phyloP scores from a whole-genome alignment of 1,140 invertebrate species.

The Trissolcus basalis region DNA sequence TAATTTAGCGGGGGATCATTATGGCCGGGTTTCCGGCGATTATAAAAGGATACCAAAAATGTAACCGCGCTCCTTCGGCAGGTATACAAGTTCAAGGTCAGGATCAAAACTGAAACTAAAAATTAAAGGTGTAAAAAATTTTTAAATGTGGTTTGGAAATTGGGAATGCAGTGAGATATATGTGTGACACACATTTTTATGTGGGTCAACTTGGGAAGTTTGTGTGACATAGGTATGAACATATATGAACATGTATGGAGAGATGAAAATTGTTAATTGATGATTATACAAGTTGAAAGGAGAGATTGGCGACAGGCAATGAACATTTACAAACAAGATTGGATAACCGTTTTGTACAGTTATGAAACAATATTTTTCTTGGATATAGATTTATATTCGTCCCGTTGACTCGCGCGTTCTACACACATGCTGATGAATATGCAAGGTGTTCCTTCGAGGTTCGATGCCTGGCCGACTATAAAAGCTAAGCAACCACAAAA shows the following conservation, averaged over 20 bases:
- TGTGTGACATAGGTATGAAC: no score
- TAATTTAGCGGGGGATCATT: background rate
- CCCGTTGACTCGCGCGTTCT: constrained; percentile 35
- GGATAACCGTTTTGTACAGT: background rate
- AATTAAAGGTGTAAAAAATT: no score
- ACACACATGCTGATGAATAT: constrained; percentile 67
- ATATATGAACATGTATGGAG: no score
- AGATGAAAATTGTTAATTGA: no score
- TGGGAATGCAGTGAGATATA: no score
- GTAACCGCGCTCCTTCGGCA: background rate
- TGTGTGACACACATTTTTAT: no score
- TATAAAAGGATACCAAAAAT: background rate
- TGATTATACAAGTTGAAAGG: no score
- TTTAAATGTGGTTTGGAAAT: no score
- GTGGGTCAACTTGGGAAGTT: no score
- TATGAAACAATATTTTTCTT: background rate
- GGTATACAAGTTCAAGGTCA: background rate
- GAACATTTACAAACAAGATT: no score
- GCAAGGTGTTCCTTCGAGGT: constrained; percentile 58
- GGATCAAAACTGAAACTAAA: no score
- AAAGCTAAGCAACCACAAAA: constrained; percentile 74
- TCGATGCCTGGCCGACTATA: constrained; percentile 62
- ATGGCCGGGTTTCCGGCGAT: constrained; percentile 18
- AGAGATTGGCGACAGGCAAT: no score
- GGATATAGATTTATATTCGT: constrained; percentile 16